These are phyloP conservation scores for Platysteira castanea DNA, from an alignment of 2,113 vertebrate species.

Conservation along the genomic window DNA sequence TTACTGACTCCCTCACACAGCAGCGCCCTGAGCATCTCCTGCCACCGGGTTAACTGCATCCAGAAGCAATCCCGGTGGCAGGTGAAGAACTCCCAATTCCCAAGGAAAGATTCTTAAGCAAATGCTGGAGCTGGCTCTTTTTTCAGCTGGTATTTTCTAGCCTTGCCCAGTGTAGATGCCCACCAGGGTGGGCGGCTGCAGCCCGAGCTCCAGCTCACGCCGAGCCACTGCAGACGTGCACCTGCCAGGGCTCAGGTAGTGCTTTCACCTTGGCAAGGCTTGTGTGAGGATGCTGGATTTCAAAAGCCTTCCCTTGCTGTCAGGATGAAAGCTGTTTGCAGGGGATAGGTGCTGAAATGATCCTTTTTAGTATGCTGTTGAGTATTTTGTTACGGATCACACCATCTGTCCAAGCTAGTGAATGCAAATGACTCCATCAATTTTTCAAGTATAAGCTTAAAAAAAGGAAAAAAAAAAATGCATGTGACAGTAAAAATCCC, in stretches of 20 bases:
- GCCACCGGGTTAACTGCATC: background rate
- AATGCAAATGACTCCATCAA: constrained; percentile 19
- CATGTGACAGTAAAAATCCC: background rate
- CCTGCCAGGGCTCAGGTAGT: background rate
- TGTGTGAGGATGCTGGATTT: background rate
- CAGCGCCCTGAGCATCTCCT: background rate
- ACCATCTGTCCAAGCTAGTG: constrained; percentile 14
- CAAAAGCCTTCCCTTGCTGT: background rate
- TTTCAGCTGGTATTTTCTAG: background rate
- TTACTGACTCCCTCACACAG: background rate
- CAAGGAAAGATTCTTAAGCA: background rate
- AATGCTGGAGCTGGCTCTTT: background rate
- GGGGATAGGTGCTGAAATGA: background rate
- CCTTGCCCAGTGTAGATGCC: background rate
- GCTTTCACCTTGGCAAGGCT: background rate
- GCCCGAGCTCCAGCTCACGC: accelerated
- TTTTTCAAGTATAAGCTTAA: constrained; percentile 34
- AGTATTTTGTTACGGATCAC: constrained; percentile 3
- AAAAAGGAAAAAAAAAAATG: background rate
- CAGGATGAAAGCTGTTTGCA: background rate
- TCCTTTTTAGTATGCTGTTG: constrained; percentile 46
- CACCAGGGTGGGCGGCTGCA: accelerated
- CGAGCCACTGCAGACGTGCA: accelerated
- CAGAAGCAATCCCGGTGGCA: accelerated
- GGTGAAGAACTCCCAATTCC: background rate